Evolutionary conservation across 2,113 vertebrate genomes (phyloP), one percentile per base, ranked within the genome.

Genomic region (Phalacrocorax carbo): DNA sequence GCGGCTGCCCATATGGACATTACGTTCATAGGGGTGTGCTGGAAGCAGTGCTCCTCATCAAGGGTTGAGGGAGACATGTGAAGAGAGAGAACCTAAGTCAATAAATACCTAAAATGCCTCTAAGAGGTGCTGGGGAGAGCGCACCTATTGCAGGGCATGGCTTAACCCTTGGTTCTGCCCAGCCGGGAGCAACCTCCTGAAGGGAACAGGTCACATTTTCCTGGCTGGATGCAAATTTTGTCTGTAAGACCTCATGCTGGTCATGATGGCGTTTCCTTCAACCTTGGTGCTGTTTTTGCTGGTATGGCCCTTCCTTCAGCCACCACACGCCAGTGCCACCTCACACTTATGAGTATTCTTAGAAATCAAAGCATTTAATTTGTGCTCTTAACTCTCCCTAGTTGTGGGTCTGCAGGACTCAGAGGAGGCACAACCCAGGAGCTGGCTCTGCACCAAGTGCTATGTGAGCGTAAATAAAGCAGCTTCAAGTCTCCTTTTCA

Each of bases 391-490:
- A 7, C 11, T 58, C 4, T n/a, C 11, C 34, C 21, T 27, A 5
- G 4, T 13, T 1, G 0, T 29, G 34, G 16, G 10, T 75, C 26
- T 64, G 1, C 0, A 0, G 30, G 21, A 12, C 72, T 88, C 0
- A 0, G 13, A 57, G 32, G 52, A 0, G 0, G 34, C 54, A 40
- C 26, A 65, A 76, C n/a, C 30, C 21, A 34, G n/a, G 21, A 60
- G 17, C 40, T 62, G 48, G 9, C 32, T 44, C 13, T 55, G 44
- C 16, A 44, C 10, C 18, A 14, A 13, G 46, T 7, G 0, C 32
- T 55, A 9, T 1, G 0, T 9, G 20, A 48, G 34, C 3, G 0
- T 57, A 76, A 88, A 46, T 71, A 68, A 66, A 76, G 30, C n/a
- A 73, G 21, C 13, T 71, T 57, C 19, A 48, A 64, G 38, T 78